Evolutionary conservation across 2,888 invertebrate species (phyloP).

Genomic region (Lasioglossum villosulum): DNA sequence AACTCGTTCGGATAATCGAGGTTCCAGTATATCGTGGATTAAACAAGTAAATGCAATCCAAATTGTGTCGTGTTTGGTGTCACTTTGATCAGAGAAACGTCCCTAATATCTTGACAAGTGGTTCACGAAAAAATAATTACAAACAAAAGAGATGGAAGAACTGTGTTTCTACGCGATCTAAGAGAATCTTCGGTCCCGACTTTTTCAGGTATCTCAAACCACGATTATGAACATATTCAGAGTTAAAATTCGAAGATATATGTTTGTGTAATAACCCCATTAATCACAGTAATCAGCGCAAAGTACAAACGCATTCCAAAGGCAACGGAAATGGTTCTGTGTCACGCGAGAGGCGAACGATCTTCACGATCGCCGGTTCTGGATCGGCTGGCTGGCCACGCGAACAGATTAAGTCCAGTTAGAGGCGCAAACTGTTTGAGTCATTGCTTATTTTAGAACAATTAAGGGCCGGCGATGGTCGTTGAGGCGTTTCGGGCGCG

Average conservation of each 20-base stretch:
- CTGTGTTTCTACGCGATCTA: too few relatives aligned
- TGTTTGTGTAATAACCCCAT: neutral
- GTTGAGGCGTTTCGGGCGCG: conserved; percentile 45
- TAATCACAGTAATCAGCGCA: neutral
- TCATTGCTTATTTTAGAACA: conserved; percentile 76
- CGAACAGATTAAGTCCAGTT: conserved; percentile 68
- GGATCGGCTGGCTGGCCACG: conserved; percentile 45
- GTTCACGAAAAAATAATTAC: too few relatives aligned
- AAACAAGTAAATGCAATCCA: too few relatives aligned
- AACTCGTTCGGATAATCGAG: neutral
- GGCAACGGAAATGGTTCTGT: neutral
- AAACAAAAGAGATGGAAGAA: too few relatives aligned
- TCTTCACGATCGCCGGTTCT: conserved; percentile 35
- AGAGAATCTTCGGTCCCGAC: too few relatives aligned
- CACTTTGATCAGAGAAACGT: too few relatives aligned
- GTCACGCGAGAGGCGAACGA: conserved; percentile 9
- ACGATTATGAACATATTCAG: too few relatives aligned
- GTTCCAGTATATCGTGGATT: too few relatives aligned
- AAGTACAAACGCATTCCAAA: neutral
- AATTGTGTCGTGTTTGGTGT: too few relatives aligned
- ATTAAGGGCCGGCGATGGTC: conserved; percentile 66
- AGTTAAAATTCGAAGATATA: neutral
- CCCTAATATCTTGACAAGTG: too few relatives aligned
- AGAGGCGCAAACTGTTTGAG: conserved; percentile 66
- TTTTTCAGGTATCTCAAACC: too few relatives aligned